phyloP scores from a whole-genome alignment of 53 echinoderm and acorn worm species.

The Hippasteria phrygiana region DNA sequence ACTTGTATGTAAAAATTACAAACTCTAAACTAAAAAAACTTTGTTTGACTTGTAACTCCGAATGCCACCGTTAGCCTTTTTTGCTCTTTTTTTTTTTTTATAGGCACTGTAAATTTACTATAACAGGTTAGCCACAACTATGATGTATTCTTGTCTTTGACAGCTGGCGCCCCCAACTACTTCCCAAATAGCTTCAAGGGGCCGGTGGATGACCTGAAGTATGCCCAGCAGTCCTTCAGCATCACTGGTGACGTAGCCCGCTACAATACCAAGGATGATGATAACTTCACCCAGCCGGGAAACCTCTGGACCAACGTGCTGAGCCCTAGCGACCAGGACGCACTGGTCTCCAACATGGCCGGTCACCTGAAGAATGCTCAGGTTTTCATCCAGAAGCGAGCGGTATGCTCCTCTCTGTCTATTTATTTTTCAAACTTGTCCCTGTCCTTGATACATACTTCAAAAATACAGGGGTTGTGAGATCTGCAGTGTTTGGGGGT shows the following conservation, averaged over 20 bases:
- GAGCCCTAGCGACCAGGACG: conserved; percentile 69
- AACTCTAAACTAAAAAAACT: too few relatives aligned
- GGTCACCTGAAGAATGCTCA: conserved; percentile 87
- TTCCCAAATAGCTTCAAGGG: conserved; percentile 97
- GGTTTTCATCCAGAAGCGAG: conserved; percentile 89
- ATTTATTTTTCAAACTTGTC: neutral
- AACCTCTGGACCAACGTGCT: conserved; percentile 89
- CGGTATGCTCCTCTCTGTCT: conserved; percentile 59
- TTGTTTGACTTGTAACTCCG: too few relatives aligned
- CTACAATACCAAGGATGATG: conserved; percentile 89
- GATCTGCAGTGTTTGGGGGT: too few relatives aligned
- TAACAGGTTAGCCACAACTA: neutral
- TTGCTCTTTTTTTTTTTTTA: too few relatives aligned
- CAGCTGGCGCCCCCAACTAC: conserved; percentile 96
- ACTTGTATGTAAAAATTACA: too few relatives aligned
- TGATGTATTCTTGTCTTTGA: neutral
- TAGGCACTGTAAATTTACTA: too few relatives aligned
- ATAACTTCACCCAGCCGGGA: conserved; percentile 90
- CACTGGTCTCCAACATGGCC: conserved; percentile 89
- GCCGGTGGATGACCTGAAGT: conserved; percentile 71
- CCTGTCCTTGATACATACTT: too few relatives aligned
- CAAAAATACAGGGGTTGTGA: too few relatives aligned
- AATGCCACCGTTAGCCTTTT: too few relatives aligned
- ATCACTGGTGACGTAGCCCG: conserved; percentile 74
- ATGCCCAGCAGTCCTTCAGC: conserved; percentile 43